phyloP scores from a whole-genome alignment of 2,113 vertebrate species.

The Siphamia tubifer region DNA sequence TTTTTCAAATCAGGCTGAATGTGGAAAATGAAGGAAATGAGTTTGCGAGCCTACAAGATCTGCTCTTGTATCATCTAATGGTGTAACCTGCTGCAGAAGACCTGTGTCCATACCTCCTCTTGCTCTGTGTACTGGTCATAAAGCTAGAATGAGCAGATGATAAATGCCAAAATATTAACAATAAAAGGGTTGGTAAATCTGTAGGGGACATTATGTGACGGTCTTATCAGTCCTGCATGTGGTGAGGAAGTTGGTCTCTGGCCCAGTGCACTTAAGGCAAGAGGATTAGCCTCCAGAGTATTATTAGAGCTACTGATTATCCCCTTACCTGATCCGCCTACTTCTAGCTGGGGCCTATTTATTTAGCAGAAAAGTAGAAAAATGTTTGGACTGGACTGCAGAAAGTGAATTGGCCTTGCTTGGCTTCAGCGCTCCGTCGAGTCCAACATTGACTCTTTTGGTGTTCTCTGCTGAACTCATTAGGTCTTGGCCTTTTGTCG shows the following conservation, averaged over 20 bases:
- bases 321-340: slow-evolving; percentile 77
- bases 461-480: slow-evolving; percentile 62
- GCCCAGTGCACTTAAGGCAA: slow-evolving; percentile 80
- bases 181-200: background rate
- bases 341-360: slow-evolving; percentile 65
- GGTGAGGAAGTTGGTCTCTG: slow-evolving; percentile 61
- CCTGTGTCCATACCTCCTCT: background rate
- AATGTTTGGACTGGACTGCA: slow-evolving; percentile 44
- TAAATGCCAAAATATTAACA: slow-evolving; percentile 9
- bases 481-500: slow-evolving; percentile 67
- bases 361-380: slow-evolving; percentile 60
- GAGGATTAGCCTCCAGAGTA: slow-evolving; percentile 85
- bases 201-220: slow-evolving; percentile 16
- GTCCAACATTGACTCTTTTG: slow-evolving; percentile 31
- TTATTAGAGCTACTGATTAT: slow-evolving; percentile 86
- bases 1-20: no score
- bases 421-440: slow-evolving; percentile 24
- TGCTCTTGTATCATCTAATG: no score
- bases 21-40: no score
- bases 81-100: background rate
- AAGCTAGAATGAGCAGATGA: background rate
- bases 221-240: slow-evolving; percentile 50
- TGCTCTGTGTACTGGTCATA: background rate
- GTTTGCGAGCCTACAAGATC: no score
- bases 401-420: slow-evolving; percentile 42